Base-by-base conservation (phyloP, 2,888 invertebrate species). In the Ormyrus pomaceus region DNA sequence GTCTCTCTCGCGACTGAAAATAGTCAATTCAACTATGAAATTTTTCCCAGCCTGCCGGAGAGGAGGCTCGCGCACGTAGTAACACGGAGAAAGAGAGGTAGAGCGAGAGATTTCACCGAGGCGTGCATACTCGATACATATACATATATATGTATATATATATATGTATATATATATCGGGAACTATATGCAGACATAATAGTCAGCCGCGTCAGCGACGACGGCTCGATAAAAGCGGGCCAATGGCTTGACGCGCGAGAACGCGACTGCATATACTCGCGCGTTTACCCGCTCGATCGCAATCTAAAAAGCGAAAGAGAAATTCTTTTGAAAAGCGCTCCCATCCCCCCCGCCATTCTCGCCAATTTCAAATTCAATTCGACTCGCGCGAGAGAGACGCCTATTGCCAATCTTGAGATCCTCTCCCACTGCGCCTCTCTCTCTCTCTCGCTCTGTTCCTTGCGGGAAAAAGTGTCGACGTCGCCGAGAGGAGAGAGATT, bases 291-390 rank as follows among this genome's bases (percentile, higher is more conserved):
- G 72, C 46, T 53, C 72, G 62, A 64, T 62, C 72, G 62, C 53
- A 64, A 55, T 70, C 59, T 56, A 64, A 59, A 75, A 68, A 45
- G 45, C 53, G 53, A 53, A 51, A 68, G 58, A 59, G 53, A 68
- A 68, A 68, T 61, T 46, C 61, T 53, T 75, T 76, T 68, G 61
- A 76, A 59, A 69, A n/a, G n/a, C 19, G 51, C 51, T 9, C 5
- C 6, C 6, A 9, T n/a, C 45, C 34, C 34, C 13, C 11, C 50
- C 71, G 61, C 51, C 19, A n/a, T 61, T 61, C 61, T 62, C 72
- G 73, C 8, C 66, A 51, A 68, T 75, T 68, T 68, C 7, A 73
- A 73, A 73, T 73, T 73, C 73, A 73, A 64, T 73, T 64, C 64
- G 72, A 59, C 61, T 10, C 10, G 72, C 45, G 34, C 45, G 11